Percentiles rank a stretch among this genome's conserved stretches.
Conservation (phyloP, 2,888 invertebrate genomes). For the Campopleginae sp. region DNA sequence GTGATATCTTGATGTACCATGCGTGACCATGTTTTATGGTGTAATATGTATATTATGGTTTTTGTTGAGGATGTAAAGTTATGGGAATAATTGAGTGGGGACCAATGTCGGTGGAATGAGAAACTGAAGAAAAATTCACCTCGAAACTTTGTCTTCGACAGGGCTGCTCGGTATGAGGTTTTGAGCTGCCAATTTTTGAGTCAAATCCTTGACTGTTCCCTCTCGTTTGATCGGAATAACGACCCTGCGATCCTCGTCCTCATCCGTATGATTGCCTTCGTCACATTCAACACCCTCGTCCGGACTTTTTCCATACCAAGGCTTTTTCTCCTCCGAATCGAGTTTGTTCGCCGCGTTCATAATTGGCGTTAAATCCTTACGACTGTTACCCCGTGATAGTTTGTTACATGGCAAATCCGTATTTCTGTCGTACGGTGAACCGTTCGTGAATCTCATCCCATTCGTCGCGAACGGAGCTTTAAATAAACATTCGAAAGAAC, state of each 20-base stretch:
- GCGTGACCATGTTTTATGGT: too few species aligned
- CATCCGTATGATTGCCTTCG: conserved; percentile 84
- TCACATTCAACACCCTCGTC: conserved; percentile 87
- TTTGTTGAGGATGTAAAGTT: too few species aligned
- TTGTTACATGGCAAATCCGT: conserved; percentile 81
- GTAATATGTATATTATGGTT: too few species aligned
- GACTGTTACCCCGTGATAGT: conserved; percentile 81
- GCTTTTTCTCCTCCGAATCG: conserved; percentile 85
- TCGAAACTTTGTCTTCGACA: conserved; percentile 83
- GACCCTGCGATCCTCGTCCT: conserved; percentile 87
- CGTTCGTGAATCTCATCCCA: conserved; percentile 80
- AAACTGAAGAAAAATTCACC: conserved; percentile 72
- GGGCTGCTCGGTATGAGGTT: conserved; percentile 86
- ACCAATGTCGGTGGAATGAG: too few species aligned
- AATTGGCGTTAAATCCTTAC: conserved; percentile 86
- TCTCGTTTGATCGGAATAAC: conserved; percentile 91
- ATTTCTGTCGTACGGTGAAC: conserved; percentile 79
- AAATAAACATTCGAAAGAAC: neutral
- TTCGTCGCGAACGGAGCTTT: conserved; percentile 77
- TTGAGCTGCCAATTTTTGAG: conserved; percentile 92
- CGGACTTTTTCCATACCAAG: conserved; percentile 85
- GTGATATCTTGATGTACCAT: too few species aligned
- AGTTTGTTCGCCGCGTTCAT: conserved; percentile 86
- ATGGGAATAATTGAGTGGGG: neutral
- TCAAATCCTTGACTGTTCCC: conserved; percentile 94